Base-by-base conservation (phyloP, 1,140 invertebrate species). In the Hermetia illucens region DNA sequence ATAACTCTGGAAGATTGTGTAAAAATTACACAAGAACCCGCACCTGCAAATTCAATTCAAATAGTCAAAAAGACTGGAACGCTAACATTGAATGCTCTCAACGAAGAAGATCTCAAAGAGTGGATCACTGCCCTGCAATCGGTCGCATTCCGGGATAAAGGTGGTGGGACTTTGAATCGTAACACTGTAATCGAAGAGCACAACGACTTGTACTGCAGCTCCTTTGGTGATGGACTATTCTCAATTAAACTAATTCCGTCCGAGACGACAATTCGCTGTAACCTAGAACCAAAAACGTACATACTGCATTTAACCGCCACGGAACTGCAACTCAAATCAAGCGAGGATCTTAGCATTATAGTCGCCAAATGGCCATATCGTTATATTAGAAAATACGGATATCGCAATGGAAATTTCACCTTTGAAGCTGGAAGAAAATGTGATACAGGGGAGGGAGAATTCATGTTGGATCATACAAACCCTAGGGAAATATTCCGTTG, bases 371-470 rank as follows among this genome's bases (percentile, higher is more conserved):
- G 86, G 86, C 85, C 85, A 25, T 90, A 85, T 57, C 72, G 75
- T 44, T 87, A 78, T 51, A 88, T 91, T 42, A 69, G 86, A 37
- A 65, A 80, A 39, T 90, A 90, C 61, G 85, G 86, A 17, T 82
- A 82, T 45, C 74, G 76, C 41, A 72, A 77, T 47, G 80, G 80
- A 24, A 82, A 77, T 52, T 90, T 91, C 52, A 84, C 80, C 15
- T 87, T 91, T 62, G 85, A 90, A 70, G 85, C 85, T n/a, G 87
- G 87, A 4, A 66, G 86, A 42, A 88, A 87, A 58, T 89, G 85
- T 62, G 71, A 76, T 42, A 82, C 82, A 4, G 87, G 87, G 2
- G 84, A 87, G 64, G 87, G 87, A 1, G 71, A 75, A 9, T 90
- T 90, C 54, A 75, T 75, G 38, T 64, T 90, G 42, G 75, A 83